These are phyloP conservation scores for Gallinago undulata DNA, from an alignment of 2,113 vertebrate genomes.

Conservation along the genomic window DNA sequence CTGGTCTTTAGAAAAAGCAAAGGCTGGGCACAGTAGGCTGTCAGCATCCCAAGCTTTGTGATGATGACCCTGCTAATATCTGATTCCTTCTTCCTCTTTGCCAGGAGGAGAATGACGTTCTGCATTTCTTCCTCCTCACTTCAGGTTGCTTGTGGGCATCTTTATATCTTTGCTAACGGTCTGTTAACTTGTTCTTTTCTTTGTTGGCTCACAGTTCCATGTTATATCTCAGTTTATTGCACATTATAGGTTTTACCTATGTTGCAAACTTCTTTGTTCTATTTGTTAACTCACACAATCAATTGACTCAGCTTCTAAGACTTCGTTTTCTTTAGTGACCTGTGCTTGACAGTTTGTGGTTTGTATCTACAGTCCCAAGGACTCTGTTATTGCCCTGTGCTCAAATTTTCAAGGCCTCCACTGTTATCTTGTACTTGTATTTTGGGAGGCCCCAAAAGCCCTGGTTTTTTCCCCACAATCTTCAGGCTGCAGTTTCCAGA, in stretches of 20 bases:
- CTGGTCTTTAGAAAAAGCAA: neutral
- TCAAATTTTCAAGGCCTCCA: neutral
- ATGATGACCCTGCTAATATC: neutral
- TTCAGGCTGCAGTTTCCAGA: slow-evolving; percentile 2
- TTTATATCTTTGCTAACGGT: neutral
- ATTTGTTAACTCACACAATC: neutral
- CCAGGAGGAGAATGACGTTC: neutral
- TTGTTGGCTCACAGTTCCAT: neutral
- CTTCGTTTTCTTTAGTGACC: neutral
- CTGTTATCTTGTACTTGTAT: neutral
- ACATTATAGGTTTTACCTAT: neutral
- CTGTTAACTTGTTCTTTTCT: neutral
- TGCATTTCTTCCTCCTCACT: neutral
- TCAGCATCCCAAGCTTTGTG: neutral
- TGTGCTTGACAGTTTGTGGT: neutral
- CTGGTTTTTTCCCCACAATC: neutral
- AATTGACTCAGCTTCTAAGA: neutral
- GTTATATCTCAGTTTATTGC: neutral
- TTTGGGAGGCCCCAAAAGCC: neutral
- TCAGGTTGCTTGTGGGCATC: neutral
- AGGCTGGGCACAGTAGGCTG: neutral
- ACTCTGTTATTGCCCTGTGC: neutral
- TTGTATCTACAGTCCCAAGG: neutral
- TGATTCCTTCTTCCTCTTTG: neutral
- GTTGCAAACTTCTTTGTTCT: neutral